Conservation (phyloP, 2,113 vertebrate species). For the Poeciliopsis prolifica region DNA sequence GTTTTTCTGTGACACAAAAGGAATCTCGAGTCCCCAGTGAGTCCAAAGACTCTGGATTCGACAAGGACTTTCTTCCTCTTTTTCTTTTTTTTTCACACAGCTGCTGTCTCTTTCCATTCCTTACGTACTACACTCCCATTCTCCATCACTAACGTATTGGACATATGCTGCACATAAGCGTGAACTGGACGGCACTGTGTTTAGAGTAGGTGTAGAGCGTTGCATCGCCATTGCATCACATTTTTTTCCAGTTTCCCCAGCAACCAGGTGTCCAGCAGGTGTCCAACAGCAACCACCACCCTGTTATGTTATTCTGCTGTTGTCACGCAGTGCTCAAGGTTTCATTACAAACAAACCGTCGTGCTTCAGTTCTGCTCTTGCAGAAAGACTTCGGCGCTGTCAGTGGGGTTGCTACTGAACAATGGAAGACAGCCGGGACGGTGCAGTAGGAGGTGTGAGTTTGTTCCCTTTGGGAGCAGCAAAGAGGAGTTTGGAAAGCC, state of each 20-base stretch:
- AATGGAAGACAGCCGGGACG: constrained; percentile 37
- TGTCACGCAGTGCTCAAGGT: constrained; percentile 35
- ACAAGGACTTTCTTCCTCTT: constrained; percentile 23
- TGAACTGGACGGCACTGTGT: constrained; percentile 52
- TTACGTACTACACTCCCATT: constrained; percentile 14
- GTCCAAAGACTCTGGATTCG: constrained; percentile 16
- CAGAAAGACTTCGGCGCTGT: constrained; percentile 29
- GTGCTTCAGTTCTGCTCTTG: neutral
- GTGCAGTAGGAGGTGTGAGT: constrained; percentile 54
- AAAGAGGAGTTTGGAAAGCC: constrained; percentile 26
- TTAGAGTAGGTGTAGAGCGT: constrained; percentile 61
- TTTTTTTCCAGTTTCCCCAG: constrained; percentile 62
- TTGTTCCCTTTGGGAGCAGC: constrained; percentile 26
- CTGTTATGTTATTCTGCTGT: constrained; percentile 10
- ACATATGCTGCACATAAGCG: constrained; percentile 39
- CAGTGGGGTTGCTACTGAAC: constrained; percentile 29
- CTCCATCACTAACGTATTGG: constrained; percentile 9
- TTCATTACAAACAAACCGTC: neutral
- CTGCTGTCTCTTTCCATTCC: constrained; percentile 11
- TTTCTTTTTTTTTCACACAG: constrained; percentile 1
- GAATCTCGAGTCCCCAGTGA: constrained; percentile 52
- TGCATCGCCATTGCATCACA: constrained; percentile 71
- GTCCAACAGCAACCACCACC: constrained; percentile 25
- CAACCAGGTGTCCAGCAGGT: constrained; percentile 61
- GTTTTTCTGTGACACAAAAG: constrained; percentile 75